Percentiles rank a stretch among this genome's conserved stretches.
phyloP scores from a whole-genome alignment of 2,888 invertebrate species.

The Meghimatium bilineatum region DNA sequence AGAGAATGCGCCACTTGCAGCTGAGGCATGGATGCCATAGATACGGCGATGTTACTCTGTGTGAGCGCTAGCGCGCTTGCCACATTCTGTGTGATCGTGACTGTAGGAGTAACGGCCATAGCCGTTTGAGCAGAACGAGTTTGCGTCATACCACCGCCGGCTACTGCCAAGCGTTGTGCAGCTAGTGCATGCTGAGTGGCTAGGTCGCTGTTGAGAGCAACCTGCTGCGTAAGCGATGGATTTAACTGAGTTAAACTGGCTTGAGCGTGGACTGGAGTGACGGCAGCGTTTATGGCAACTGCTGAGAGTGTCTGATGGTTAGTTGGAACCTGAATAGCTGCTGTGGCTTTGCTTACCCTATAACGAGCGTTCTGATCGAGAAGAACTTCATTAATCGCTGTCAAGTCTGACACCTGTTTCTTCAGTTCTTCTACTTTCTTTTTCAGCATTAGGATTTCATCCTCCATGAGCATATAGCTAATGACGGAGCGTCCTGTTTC shows the following conservation, averaged over 20 bases:
- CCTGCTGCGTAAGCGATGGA: slow-evolving; percentile 75
- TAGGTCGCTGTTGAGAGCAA: slow-evolving; percentile 72
- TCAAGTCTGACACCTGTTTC: slow-evolving; percentile 84
- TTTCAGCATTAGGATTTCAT: slow-evolving; percentile 83
- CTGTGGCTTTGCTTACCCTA: slow-evolving; percentile 76
- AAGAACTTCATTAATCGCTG: slow-evolving; percentile 87
- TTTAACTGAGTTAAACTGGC: slow-evolving; percentile 58
- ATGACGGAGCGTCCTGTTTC: slow-evolving; percentile 30
- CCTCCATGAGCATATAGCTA: slow-evolving; percentile 77
- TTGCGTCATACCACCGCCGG: slow-evolving; percentile 37
- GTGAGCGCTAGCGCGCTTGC: slow-evolving; percentile 64
- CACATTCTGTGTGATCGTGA: slow-evolving; percentile 65
- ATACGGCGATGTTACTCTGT: slow-evolving; percentile 61
- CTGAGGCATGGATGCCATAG: slow-evolving; percentile 56
- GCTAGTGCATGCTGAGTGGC: slow-evolving; percentile 70
- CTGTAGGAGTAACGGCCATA: slow-evolving; percentile 55
- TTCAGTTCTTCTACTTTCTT: slow-evolving; percentile 85
- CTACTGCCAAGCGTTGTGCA: slow-evolving; percentile 63
- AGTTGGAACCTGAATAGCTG: slow-evolving; percentile 62
- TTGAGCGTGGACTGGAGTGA: slow-evolving; percentile 66
- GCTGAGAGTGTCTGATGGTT: slow-evolving; percentile 77
- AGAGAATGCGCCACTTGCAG: slow-evolving; percentile 60
- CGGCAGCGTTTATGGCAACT: slow-evolving; percentile 70
- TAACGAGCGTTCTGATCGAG: slow-evolving; percentile 87
- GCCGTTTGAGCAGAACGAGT: slow-evolving; percentile 32